A percentile compares a stretch with the other conserved stretches of the same genome.
phyloP scores from a whole-genome alignment of 2,888 invertebrate genomes.

The Keiferia lycopersicella region DNA sequence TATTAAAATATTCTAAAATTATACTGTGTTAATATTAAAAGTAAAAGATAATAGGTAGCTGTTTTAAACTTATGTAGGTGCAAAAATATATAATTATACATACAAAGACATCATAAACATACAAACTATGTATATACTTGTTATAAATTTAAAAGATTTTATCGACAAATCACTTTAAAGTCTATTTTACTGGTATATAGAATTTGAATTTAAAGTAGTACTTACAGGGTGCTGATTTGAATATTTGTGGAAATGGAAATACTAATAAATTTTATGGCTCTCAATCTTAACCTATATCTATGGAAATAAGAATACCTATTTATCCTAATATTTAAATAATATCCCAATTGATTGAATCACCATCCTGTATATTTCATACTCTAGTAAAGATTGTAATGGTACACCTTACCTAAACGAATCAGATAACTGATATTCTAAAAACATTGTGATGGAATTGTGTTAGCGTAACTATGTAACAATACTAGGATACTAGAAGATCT shows the following conservation, averaged over 20 bases:
- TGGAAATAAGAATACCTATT: background rate
- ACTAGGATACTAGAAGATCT: slow-evolving; percentile 21
- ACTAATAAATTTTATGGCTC: slow-evolving; percentile 10
- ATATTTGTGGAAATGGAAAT: slow-evolving; percentile 6
- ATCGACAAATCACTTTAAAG: slow-evolving; percentile 66
- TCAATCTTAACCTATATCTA: background rate
- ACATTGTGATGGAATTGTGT: slow-evolving; percentile 80
- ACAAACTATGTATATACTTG: slow-evolving; percentile 44
- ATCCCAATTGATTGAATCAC: slow-evolving; percentile 12
- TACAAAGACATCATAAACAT: slow-evolving; percentile 31
- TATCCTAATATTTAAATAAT: background rate
- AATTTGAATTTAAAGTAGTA: slow-evolving; percentile 31
- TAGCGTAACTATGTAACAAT: slow-evolving; percentile 36
- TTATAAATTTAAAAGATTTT: slow-evolving; percentile 74
- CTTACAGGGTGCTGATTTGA: slow-evolving; percentile 24
- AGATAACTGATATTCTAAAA: slow-evolving; percentile 80
- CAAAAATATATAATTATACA: slow-evolving; percentile 10
- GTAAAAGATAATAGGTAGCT: too few relatives aligned
- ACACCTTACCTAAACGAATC: slow-evolving; percentile 65
- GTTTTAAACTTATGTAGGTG: slow-evolving; percentile 23
- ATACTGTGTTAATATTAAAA: slow-evolving; percentile 29
- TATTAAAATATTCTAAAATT: slow-evolving; percentile 11
- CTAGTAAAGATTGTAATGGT: slow-evolving; percentile 38
- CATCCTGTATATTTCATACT: slow-evolving; percentile 25
- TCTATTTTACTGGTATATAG: slow-evolving; percentile 66